Percentiles rank a stretch among this genome's conserved stretches.
These are phyloP conservation scores for Lissocephala sabroskyi DNA, from an alignment of 2,888 invertebrate genomes.

Conservation along the genomic window DNA sequence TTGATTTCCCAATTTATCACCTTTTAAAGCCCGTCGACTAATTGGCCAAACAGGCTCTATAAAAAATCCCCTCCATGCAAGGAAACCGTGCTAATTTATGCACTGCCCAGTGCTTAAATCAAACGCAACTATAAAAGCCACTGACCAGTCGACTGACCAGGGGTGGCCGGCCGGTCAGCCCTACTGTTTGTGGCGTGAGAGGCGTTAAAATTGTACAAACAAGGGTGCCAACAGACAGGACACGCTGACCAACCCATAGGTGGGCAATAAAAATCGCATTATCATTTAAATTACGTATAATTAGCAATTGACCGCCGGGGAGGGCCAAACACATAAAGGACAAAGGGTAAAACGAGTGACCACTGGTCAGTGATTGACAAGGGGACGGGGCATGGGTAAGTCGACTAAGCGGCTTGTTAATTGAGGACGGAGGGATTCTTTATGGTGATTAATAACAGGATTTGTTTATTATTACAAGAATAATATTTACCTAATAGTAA, in stretches of 20 bases:
- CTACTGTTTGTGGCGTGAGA: conserved; percentile 3
- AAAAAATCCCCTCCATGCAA: conserved; percentile 19
- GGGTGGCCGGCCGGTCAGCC: conserved; percentile 8
- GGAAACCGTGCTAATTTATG: conserved; percentile 53
- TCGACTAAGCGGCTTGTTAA: too few relatives aligned
- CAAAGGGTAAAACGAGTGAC: conserved; percentile 37
- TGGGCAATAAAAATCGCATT: conserved; percentile 44
- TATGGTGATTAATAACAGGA: too few relatives aligned
- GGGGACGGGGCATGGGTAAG: too few relatives aligned
- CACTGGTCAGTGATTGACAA: conserved; percentile 25
- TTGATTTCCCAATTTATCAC: background rate
- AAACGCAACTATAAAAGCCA: conserved; percentile 43
- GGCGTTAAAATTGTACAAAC: conserved; percentile 18
- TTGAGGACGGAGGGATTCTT: too few relatives aligned
- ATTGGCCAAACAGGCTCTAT: conserved; percentile 28
- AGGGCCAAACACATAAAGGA: too few relatives aligned
- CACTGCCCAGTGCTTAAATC: conserved; percentile 53
- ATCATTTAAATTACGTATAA: conserved; percentile 45
- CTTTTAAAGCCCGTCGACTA: too few relatives aligned
- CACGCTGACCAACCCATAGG: conserved; percentile 8
- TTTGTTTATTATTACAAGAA: too few relatives aligned
- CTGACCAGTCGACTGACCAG: conserved; percentile 32
- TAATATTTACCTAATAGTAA: too few relatives aligned
- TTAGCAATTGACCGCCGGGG: conserved; percentile 20
- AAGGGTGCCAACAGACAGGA: conserved; percentile 29